Base-by-base conservation (phyloP, 1,140 invertebrate genomes). In the Drosophila lacteicornis region DNA sequence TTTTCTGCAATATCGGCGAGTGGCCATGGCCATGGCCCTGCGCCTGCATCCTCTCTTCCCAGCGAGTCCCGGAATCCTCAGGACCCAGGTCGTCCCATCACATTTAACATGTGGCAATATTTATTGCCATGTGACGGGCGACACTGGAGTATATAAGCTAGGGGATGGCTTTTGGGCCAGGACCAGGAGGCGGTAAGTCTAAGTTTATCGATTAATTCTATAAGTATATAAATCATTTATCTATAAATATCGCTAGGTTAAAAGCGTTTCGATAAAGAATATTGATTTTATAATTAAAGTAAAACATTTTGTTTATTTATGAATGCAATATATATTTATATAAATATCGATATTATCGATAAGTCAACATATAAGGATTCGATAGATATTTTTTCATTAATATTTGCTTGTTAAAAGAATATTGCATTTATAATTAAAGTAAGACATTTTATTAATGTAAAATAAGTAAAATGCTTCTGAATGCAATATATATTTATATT, bases 1-100 rank as follows among this genome's bases (percentile, higher is more conserved):
- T 87, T 87, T 87, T 71, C 69, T 67, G 80, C 80, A 83, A 83
- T 83, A 83, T 83, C 73, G 76, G 65, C 57, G 76, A 57, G 57
- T 70, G 56, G 55, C 74, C 55, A 27, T 33, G 33, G 47, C 25
- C 49, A 27, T 33, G 42, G 47, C 25, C 42, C 42, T 38, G 36
- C 5, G 4, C 15, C 40, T 57, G 42, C 30, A 46, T 51, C 13
- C 40, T 27, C 42, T 46, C 36, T 49, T 25, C 25, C 8, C 12
- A 22, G 27, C 11, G 7, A 30, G 36, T 55, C 19, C 47, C 12
- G 17, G n/a, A 30, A 22, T 57, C 50, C 50, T 57, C 36, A 15
- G 53, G 19, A 56, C 53, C 17, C 13, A 17, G 45, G 8, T 36
- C 55, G 27, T 2, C 60, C 33, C 60, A 40, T 62, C 33, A 58